These are phyloP conservation scores for Cyclophora albipunctata DNA, from an alignment of 2,888 invertebrate species.

Conservation along the genomic window DNA sequence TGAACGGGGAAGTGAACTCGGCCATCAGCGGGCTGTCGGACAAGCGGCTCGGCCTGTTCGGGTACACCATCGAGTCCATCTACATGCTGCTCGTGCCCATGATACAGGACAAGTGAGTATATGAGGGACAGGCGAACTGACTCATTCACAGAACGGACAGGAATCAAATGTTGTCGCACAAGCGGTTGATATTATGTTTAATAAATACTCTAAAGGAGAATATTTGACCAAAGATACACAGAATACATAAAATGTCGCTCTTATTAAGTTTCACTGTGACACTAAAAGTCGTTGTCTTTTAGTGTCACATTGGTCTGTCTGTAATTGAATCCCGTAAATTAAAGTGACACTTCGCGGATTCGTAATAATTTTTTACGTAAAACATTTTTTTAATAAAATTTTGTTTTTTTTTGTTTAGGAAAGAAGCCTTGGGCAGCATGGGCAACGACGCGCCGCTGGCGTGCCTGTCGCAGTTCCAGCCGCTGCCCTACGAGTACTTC, in stretches of 20 bases:
- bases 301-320: background rate
- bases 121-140: background rate
- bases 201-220: too few relatives aligned
- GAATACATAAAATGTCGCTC: too few relatives aligned
- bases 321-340: background rate
- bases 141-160: too few relatives aligned
- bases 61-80: constrained; percentile 96
- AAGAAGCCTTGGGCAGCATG: constrained; percentile 99
- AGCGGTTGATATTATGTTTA: too few relatives aligned
- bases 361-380: too few relatives aligned
- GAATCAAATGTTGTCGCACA: too few relatives aligned
- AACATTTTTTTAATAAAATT: too few relatives aligned
- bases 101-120: constrained; percentile 91
- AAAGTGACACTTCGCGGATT: too few relatives aligned
- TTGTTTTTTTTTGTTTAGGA: constrained; percentile 77
- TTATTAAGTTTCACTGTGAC: too few relatives aligned
- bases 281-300: too few relatives aligned
- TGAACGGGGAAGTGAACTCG: constrained; percentile 35
- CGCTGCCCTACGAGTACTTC: constrained; percentile 97
- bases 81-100: constrained; percentile 95
- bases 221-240: too few relatives aligned
- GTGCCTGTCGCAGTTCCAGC: constrained; percentile 96
- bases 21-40: constrained; percentile 80
- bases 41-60: constrained; percentile 90
- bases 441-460: constrained; percentile 99